Base-by-base conservation (phyloP, 2,888 invertebrate genomes). In the Bombylius major region DNA sequence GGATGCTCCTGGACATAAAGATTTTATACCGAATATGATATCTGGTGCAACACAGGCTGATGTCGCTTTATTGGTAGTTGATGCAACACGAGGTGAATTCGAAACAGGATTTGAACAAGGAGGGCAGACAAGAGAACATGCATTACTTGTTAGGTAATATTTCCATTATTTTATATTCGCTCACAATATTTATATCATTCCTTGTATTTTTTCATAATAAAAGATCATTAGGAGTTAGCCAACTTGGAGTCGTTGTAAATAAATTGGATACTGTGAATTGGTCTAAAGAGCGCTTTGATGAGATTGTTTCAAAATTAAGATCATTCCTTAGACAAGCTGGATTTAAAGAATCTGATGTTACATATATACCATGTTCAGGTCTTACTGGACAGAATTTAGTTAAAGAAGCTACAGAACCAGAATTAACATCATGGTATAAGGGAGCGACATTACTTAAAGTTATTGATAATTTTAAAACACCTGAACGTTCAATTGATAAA, bases 11-110 rank as follows among this genome's bases (percentile, higher is more conserved):
- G 99, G 99, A 0, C 99, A 99, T 73, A 95, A 92, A 70, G 99
- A 99, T 72, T 99, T 99, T 69, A 98, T 99, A 69, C 98, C 99
- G 4, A 98, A 99, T 67, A 99, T 99, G 98, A 99, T 99, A 63
- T 91, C 90, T 13, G 98, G 98, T 14, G 96, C 98, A 4, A 91
- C 95, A 1, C 97, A 98, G 75, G 99, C 99, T 4, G 99, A 99
- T 77, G 97, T 94, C 1, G 97, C 96, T 13, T 77, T 99, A 42
- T 76, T 99, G 32, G 98, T 99, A 0, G 90, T 99, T 1, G 98
- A 99, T 78, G 93, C 97, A 1, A 89, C 89, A 0, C 79, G 88
- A 64, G 99, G 99, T 33, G 99, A 99, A 76, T 99, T 99, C 76
- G 99, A 99, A 75, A 94, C 97, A 47, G 99, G 99, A 3, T 99